Percentiles rank a stretch among this genome's conserved stretches.
These are phyloP conservation scores for Limnodromus scolopaceus DNA, from an alignment of 2,797 vertebrate genomes.

Conservation along the genomic window DNA sequence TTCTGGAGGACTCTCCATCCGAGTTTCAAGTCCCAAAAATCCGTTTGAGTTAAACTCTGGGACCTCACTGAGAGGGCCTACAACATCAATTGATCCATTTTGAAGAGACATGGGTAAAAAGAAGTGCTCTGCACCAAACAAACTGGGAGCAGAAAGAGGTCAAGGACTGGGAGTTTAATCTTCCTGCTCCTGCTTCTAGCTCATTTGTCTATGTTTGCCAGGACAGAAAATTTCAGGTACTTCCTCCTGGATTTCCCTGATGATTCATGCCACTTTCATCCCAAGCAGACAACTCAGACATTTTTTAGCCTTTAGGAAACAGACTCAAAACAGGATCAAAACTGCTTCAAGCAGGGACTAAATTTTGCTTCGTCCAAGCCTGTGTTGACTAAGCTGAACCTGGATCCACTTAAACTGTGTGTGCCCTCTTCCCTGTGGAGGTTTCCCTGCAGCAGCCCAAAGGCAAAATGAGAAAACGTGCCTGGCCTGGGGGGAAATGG, in stretches of 20 bases:
- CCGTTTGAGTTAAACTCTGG: background rate
- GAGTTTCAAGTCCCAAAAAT: background rate
- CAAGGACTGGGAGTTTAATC: background rate
- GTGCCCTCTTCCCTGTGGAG: background rate
- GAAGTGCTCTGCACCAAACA: background rate
- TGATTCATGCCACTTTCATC: background rate
- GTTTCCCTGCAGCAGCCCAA: background rate
- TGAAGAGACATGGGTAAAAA: background rate
- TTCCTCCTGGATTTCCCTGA: background rate
- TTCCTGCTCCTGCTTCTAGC: background rate
- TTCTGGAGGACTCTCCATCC: background rate
- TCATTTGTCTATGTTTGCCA: background rate
- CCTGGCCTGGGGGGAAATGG: background rate
- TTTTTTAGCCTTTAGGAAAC: slow-evolving; percentile 17
- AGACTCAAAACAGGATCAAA: background rate
- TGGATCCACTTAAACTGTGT: background rate
- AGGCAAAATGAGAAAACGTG: background rate
- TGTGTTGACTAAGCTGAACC: background rate
- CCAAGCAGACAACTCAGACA: background rate
- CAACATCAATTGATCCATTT: background rate
- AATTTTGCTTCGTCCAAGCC: background rate
- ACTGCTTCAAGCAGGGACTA: background rate
- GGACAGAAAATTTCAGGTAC: background rate
- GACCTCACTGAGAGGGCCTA: background rate
- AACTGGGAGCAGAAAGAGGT: background rate